Evolutionary conservation across 1,140 invertebrate genomes (phyloP), one percentile per base, ranked within the genome.

Genomic region (Achatina immaculata): DNA sequence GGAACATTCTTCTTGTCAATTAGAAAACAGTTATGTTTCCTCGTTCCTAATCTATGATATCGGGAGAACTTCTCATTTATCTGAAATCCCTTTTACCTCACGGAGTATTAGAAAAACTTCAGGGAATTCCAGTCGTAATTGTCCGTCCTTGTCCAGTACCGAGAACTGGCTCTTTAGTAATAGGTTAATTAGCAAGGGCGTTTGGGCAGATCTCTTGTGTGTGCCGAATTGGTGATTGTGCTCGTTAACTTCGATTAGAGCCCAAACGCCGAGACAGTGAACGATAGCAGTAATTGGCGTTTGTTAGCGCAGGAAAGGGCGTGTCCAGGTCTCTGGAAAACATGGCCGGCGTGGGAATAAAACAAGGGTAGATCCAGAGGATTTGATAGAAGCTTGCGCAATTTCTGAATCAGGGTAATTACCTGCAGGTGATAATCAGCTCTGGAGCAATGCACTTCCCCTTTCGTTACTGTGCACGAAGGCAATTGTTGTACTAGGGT

Each of bases 211-310:
- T 0, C 4, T 34, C 28, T 34, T 9, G 58, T 31, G 58, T 62
- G 3, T 62, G 58, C 58, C 58, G 31, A 9, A 6, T 28, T 2
- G 21, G 58, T 62, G 58, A 62, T 62, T 62, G 58, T 34, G n/a
- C 58, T 62, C 28, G 58, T 62, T 62, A 62, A 16, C 58, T 62
- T 55, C 55, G 55, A 58, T 58, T 58, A 58, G 11, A 58, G n/a
- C n/a, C 55, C 4, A 24, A 24, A 14, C 7, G 55, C n/a, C 55
- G 55, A 58, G 55, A 58, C 55, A 4, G 55, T 21, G 14, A 58
- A 21, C 55, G 55, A 58, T 9, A 24, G 55, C 14, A 19, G 55
- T 58, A 58, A 58, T 58, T 58, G 55, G n/a, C 24, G 11, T 58
- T 58, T 58, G 55, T 58, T 58, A n/a, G n/a, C 14, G n/a, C 55